Evolutionary conservation across 2,113 vertebrate species (phyloP), one percentile per base, ranked within the genome.

Genomic region (Benitochromis conjunctus): DNA sequence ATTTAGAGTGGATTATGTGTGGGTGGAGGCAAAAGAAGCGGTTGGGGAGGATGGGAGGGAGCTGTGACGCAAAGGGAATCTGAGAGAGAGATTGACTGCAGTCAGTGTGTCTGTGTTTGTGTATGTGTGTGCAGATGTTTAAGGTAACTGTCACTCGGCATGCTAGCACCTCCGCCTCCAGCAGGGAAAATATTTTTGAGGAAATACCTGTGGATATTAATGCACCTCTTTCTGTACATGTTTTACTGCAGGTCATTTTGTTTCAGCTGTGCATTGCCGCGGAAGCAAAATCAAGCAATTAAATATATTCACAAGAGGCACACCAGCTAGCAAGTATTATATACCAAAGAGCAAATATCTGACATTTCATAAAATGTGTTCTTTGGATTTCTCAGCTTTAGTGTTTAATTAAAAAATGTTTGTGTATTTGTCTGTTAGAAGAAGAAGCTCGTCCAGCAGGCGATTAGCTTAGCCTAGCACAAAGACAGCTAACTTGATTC

Each of bases 1-100:
- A 91, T 83, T 86, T 79, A 87, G 26, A 58, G 29, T 48, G 62
- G 83, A 88, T 89, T 88, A 80, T 85, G 83, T 86, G 85, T 74
- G 54, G 83, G 87, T 87, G 64, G 66, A 90, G n/a, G 76, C 56
- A 62, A 86, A 86, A 83, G 78, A 88, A 66, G 60, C 58, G 19
- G 71, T 81, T 84, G 54, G 71, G 51, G 46, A n/a, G 46, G 2
- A 51, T 31, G 87, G 86, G n/a, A n/a, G 24, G 60, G 66, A 82
- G 86, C n/a, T 79, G 58, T 77, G 82, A 88, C 5, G 14, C 81
- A 5, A 84, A 53, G 66, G 51, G 56, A 82, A 71, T 14, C 81
- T 4, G 7, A 55, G 71, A 82, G 46, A 48, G 57, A 14, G 74
- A 86, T 13, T 14, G 48, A 85, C 80, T 82, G 82, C 36, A n/a